Percentiles rank a stretch among this genome's conserved stretches.
phyloP scores from a whole-genome alignment of 2,113 vertebrate species.

The Murina feae region DNA sequence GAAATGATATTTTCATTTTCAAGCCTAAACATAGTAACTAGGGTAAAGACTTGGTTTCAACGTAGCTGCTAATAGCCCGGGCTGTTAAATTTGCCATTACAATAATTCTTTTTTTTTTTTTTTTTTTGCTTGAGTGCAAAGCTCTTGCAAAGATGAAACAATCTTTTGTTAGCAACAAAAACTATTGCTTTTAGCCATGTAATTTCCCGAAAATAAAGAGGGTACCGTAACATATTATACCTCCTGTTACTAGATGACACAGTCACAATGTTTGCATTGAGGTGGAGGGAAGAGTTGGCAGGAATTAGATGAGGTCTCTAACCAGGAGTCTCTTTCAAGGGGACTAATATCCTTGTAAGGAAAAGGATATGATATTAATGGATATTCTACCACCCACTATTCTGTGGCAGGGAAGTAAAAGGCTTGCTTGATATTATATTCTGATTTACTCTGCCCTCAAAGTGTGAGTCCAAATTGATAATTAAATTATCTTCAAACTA shows the following conservation, averaged over 20 bases:
- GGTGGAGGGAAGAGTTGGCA: not conserved
- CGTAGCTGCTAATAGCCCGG: conserved; percentile 64
- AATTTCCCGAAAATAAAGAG: conserved; percentile 63
- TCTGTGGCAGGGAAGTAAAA: not conserved
- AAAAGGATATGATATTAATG: not conserved
- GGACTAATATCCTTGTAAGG: not conserved
- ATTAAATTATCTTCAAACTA: not conserved
- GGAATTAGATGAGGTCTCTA: not conserved
- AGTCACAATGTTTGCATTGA: not conserved
- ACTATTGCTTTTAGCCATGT: conserved; percentile 48
- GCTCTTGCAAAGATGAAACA: conserved; percentile 45
- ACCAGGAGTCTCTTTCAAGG: not conserved
- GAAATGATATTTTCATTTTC: conserved; percentile 74
- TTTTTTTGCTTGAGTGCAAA: conserved; percentile 48
- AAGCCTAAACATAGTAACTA: conserved; percentile 70
- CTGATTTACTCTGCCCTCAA: not conserved
- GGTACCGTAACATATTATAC: not conserved
- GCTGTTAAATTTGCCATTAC: conserved; percentile 69
- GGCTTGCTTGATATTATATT: not conserved
- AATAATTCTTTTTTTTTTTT: conserved; percentile 67
- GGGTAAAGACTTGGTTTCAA: conserved; percentile 70
- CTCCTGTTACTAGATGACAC: not conserved
- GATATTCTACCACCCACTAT: not conserved
- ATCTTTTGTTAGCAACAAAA: conserved; percentile 61
- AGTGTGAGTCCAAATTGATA: not conserved